These are phyloP conservation scores for Scaptomyza tumidula DNA, from an alignment of 2,888 invertebrate species.

Conservation along the genomic window DNA sequence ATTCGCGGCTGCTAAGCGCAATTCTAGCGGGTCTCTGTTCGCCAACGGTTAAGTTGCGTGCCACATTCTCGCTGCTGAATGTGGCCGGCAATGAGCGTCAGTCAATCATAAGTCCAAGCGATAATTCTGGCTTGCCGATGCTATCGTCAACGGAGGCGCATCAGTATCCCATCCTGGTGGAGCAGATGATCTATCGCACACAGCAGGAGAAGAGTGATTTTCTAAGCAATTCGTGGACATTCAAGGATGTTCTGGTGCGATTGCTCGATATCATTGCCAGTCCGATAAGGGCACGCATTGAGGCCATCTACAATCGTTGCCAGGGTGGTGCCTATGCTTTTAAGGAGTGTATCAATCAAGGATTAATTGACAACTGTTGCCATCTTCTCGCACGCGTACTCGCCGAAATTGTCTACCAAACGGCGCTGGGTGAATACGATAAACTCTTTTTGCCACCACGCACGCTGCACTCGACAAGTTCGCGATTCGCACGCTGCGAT, in stretches of 20 bases:
- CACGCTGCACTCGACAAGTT: conserved; percentile 93
- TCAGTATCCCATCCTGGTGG: conserved; percentile 91
- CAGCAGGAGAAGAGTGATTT: conserved; percentile 85
- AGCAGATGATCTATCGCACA: conserved; percentile 90
- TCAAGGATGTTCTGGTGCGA: conserved; percentile 92
- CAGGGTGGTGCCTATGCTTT: conserved; percentile 83
- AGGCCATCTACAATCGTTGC: conserved; percentile 82
- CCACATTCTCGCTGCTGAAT: conserved; percentile 90
- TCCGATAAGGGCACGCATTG: conserved; percentile 88
- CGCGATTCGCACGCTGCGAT: conserved; percentile 95
- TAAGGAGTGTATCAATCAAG: conserved; percentile 84
- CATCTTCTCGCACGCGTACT: conserved; percentile 92
- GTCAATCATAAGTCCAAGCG: conserved; percentile 87
- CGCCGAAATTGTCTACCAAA: conserved; percentile 93
- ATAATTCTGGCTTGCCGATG: conserved; percentile 89
- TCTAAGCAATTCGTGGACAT: conserved; percentile 84
- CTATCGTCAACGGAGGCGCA: conserved; percentile 87
- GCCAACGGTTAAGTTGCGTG: conserved; percentile 89
- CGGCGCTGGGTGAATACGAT: conserved; percentile 88
- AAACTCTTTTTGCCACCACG: conserved; percentile 86
- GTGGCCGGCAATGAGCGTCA: conserved; percentile 82
- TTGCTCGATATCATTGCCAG: conserved; percentile 92
- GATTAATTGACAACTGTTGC: conserved; percentile 89
- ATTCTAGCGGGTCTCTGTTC: conserved; percentile 94
- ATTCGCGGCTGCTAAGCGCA: conserved; percentile 89